Conservation (phyloP, 2,113 vertebrate species). For the Tetraodon nigroviridis region DNA sequence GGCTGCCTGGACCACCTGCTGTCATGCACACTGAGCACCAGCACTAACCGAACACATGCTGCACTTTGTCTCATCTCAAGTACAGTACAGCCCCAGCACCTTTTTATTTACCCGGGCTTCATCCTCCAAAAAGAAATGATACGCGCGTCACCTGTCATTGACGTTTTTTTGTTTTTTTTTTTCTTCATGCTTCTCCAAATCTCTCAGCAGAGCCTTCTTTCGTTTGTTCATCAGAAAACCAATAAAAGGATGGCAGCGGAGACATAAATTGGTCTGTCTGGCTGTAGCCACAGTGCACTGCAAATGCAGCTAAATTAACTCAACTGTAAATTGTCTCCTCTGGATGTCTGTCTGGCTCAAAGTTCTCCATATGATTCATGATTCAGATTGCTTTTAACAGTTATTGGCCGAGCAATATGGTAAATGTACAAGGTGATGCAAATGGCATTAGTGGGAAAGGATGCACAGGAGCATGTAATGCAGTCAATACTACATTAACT, state of each 20-base stretch:
- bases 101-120: conserved; percentile 32
- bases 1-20: conserved; percentile 47
- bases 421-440: conserved; percentile 99
- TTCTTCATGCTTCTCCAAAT: conserved; percentile 54
- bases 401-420: conserved; percentile 99
- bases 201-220: conserved; percentile 80
- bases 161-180: conserved; percentile 72
- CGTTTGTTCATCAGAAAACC: conserved; percentile 88
- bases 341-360: conserved; percentile 97
- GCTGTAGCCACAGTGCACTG: conserved; percentile 88
- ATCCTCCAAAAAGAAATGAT: conserved; percentile 63
- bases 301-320: conserved; percentile 99
- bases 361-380: conserved; percentile 99
- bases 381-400: conserved; percentile 99
- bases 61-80: conserved; percentile 49
- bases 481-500: conserved; percentile 99
- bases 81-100: conserved; percentile 30
- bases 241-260: conserved; percentile 84
- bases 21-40: conserved; percentile 45
- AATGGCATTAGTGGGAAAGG: conserved; percentile 99
- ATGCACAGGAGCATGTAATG: conserved; percentile 99
- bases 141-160: conserved; percentile 71
- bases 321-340: conserved; percentile 99
- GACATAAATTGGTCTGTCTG: conserved; percentile 97
- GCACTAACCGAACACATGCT: conserved; percentile 47